These are phyloP conservation scores for Drosophila melanosoma DNA, from an alignment of 2,888 invertebrate species.

Conservation along the genomic window DNA sequence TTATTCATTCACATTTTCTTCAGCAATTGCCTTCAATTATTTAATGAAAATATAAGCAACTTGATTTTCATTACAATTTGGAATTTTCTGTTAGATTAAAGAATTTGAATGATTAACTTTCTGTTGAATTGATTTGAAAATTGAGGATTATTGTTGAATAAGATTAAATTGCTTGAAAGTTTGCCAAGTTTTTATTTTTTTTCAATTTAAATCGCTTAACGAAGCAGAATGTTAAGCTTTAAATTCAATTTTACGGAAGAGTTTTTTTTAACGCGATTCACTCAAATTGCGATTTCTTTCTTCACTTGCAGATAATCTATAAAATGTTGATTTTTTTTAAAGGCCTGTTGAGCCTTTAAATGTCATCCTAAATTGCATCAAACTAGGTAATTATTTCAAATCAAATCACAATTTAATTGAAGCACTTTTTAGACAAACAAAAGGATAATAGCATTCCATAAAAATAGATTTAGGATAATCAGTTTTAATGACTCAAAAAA, in stretches of 20 bases:
- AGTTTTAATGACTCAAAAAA: constrained; percentile 8
- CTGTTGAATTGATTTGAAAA: constrained; percentile 23
- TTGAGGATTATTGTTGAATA: constrained; percentile 4
- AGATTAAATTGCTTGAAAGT: constrained; percentile 4
- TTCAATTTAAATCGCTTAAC: not conserved
- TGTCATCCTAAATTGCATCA: not conserved
- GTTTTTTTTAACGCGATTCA: not conserved
- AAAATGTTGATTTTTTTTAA: not conserved
- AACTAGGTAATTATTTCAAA: not conserved
- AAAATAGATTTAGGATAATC: constrained; percentile 3
- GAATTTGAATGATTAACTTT: constrained; percentile 27
- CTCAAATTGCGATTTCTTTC: not conserved
- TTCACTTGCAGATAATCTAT: not conserved
- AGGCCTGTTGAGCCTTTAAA: not conserved
- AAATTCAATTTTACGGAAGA: not conserved
- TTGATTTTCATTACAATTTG: constrained; percentile 17
- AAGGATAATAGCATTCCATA: constrained; percentile 4
- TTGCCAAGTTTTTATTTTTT: not conserved
- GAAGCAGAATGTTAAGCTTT: not conserved
- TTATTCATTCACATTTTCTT: constrained; percentile 14
- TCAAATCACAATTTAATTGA: constrained; percentile 1
- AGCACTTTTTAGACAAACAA: constrained; percentile 1
- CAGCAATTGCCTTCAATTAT: not conserved
- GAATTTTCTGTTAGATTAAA: constrained; percentile 5
- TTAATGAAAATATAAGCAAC: constrained; percentile 11